These are phyloP conservation scores for Alfaro cultratus DNA, from an alignment of 2,797 vertebrate genomes.

Conservation along the genomic window DNA sequence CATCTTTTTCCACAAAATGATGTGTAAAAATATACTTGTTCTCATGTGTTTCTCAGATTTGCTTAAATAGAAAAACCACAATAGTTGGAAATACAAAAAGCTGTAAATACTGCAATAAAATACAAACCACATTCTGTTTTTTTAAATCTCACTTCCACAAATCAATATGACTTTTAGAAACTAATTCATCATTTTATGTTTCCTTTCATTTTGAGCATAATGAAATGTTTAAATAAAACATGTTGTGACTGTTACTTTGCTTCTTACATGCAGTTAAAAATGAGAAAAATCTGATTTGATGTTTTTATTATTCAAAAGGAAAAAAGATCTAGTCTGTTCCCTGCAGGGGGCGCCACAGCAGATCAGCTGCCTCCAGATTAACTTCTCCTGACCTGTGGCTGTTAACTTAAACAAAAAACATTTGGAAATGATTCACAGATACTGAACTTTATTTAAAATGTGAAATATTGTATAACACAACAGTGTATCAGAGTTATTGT, in stretches of 20 bases:
- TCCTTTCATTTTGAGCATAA: background rate
- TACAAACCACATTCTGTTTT: slow-evolving; percentile 33
- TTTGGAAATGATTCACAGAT: background rate
- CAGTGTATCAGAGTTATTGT: too few species aligned
- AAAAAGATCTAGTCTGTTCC: background rate
- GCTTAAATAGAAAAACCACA: background rate
- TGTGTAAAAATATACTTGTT: background rate
- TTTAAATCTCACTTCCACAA: slow-evolving; percentile 15
- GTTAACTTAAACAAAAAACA: background rate
- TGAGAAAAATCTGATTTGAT: background rate
- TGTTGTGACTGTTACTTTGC: background rate
- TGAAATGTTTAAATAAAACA: background rate
- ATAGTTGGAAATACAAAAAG: background rate
- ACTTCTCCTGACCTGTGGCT: background rate
- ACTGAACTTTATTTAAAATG: background rate
- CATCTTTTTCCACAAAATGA: background rate
- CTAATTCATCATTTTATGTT: slow-evolving; percentile 40
- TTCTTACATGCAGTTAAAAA: background rate
- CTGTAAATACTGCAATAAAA: slow-evolving; percentile 7
- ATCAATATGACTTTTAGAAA: slow-evolving; percentile 5
- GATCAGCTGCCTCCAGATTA: background rate
- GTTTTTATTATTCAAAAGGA: background rate
- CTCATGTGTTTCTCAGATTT: background rate
- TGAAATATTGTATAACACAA: background rate
- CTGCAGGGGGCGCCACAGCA: background rate